Evolutionary conservation across 2,888 invertebrate genomes (phyloP), one percentile per base, ranked within the genome.

Genomic region (Lottia gigantea): DNA sequence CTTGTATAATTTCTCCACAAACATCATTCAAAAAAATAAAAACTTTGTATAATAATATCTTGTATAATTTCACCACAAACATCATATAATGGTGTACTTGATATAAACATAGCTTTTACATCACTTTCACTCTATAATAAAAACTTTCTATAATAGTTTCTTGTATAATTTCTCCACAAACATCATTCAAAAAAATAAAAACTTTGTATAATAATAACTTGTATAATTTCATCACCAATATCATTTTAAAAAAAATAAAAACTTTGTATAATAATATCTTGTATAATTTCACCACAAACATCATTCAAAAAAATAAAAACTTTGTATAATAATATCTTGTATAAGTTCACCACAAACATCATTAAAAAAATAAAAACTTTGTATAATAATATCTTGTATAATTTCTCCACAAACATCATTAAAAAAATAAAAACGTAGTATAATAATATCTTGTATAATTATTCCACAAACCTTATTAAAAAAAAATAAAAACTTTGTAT

Each of bases 211-310:
- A n/a, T n/a, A 89, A 71, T 92, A 86, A 74, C 91, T 90, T 0
- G 91, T 90, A 73, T 92, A 31, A 4, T 6, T 4, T 6, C 6
- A 4, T 31, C 6, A 31, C 31, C 6, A n/a, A 31, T 6, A 93
- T 89, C 2, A 93, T n/a, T 87, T 7, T 91, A 90, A 73, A 92
- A 92, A 80, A 91, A 31, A 31, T 31, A 31, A 31, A 31, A 4
- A 86, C 92, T 92, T 77, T 91, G 91, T 8, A 89, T 87, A 46
- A 93, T 90, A 31, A 93, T 91, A 78, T 92, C 91, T 76, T 90
- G 89, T 62, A 93, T 89, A 14, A 92, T 91, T 64, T 90, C n/a
- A n/a, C n/a, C n/a, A n/a, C n/a, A n/a, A n/a, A n/a, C n/a, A n/a
- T n/a, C n/a, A n/a, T n/a, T n/a, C n/a, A n/a, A n/a, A n/a, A n/a